Base-by-base conservation (phyloP, 1,140 invertebrate species). In the Latrodectus geometricus region DNA sequence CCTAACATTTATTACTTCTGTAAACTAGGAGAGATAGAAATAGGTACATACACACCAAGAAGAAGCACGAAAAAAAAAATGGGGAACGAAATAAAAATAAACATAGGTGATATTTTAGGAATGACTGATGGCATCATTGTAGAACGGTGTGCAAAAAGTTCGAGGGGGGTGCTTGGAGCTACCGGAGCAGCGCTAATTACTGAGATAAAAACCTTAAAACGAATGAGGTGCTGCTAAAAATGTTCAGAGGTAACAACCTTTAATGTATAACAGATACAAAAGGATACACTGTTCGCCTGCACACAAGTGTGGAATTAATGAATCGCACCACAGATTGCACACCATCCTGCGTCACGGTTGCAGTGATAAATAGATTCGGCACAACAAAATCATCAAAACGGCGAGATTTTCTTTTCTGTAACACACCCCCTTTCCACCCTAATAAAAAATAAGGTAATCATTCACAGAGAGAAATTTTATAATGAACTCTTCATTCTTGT, bases 201-300 rank as follows among this genome's bases (percentile, higher is more conserved):
- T 50, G 50, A 54, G 80, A 83, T 83, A 83, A 83, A 83, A 83
- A 83, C 54, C 79, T 48, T 21, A 56, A 81, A 72, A 81, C 35
- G 79, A 81, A 81, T 72, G 69, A 74, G 54, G 80, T 83, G 56
- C 73, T 50, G 54, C 80, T 83, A 83, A 54, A 83, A 83, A 83
- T 83, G 61, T 56, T 74, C n/a, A 48, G 56, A 21, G 69, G 21
- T 61, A 52, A 54, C 52, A 76, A 76, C 50, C 52, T 76, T 20
- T 50, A 14, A 20, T 4, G 20, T 14, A 50, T 14, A 54, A 23
- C 52, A 15, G 48, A 48, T 17, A 17, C 14, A 72, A 81, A 69
- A 21, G n/a, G 11, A 69, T 21, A 75, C 50, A 75, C 2, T 35
- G 35, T 35, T 35, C 35, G 35, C 35, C 1, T 35, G 35, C 35